Base-by-base conservation (phyloP, 37 sponge, comb jelly and placozoan genomes). In the Hormiphora californensis region DNA sequence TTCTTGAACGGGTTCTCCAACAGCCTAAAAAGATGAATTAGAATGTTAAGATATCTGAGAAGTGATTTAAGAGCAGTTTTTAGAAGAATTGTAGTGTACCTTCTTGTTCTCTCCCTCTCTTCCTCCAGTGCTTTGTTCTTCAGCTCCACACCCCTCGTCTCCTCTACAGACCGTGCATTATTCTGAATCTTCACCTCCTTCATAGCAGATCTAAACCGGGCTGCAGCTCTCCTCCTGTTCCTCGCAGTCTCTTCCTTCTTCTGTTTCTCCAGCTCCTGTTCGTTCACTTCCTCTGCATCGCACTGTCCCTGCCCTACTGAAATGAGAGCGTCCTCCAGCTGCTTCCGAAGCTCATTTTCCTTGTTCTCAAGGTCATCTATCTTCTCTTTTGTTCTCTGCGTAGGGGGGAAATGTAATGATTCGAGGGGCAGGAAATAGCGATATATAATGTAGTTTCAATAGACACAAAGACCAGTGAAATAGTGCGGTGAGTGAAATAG, bases 321-420 rank as follows among this genome's bases (percentile, higher is more conserved):
- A 23, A 25, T 23, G 21, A 73, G 35, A n/a, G 81, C 81, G 5
- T n/a, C 8, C 4, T 73, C 46, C 9, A 73, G 44, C 38, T 73
- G 28, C 8, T 27, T 9, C 81, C 43, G 40, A 4, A 73, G 35
- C 15, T 73, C 81, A 73, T 39, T 36, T 28, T 40, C 81, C 43
- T 73, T 73, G 2, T 73, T 28, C 1, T 73, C 38, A 22, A 73
- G 43, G 23, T n/a, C 44, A 43, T 33, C 3, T 41, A 73, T 36
- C 46, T 73, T 73, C 23, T 43, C 1, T 19, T 73, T 73, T 73
- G 81, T 73, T 27, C 17, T 30, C 81, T 73, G 44, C n/a, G n/a
- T n/a, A n/a, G n/a, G n/a, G n/a, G n/a, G n/a, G n/a, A n/a, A n/a
- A n/a, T n/a, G n/a, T n/a, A n/a, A n/a, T n/a, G n/a, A n/a, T n/a